Evolutionary conservation across 1,140 invertebrate species (phyloP), one percentile per base, ranked within the genome.

Genomic region (Paracyclopina nana): DNA sequence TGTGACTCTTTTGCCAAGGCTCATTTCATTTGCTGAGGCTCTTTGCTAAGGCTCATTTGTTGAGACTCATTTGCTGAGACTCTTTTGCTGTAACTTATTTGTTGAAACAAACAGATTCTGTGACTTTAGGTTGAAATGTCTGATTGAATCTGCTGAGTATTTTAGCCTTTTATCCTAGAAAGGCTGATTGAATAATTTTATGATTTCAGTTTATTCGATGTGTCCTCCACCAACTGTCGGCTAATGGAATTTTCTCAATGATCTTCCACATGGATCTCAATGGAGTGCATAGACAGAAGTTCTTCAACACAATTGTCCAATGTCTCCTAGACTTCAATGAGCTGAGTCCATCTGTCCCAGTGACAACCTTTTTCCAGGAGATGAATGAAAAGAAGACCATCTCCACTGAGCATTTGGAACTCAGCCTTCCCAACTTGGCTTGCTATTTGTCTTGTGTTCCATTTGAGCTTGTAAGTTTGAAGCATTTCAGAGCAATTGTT

Each of bases 261-360:
- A 78, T 98, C 57, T 97, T 97, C 64, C 78, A 91, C 67, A 84
- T 83, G 14, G 75, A 82, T 60, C 75, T 82, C 55, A 76, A 78
- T 57, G 80, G 81, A 84, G 65, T 59, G 29, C 72, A 74, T 16
- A 70, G 78, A 48, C 70, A 72, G 57, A 74, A 77, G 58, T 92
- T 96, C 62, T 94, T 94, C 70, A 84, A 82, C 62, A 92, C 85
- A 55, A 80, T 99, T 54, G 80, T 86, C 1, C 76, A 81, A 59
- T 82, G 90, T 0, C 68, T 99, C 53, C 72, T 82, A n/a, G 92
- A 99, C 66, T 99, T 98, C 67, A 82, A 81, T 60, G 94, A 98
- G 63, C 63, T 98, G 31, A 95, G 88, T 65, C 86, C 88, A 5
- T 80, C 91, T 50, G 84, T 87, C 28, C 88, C 91, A 11, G 68